These are phyloP conservation scores for Falco biarmicus DNA, from an alignment of 2,797 vertebrate genomes.

Conservation along the genomic window DNA sequence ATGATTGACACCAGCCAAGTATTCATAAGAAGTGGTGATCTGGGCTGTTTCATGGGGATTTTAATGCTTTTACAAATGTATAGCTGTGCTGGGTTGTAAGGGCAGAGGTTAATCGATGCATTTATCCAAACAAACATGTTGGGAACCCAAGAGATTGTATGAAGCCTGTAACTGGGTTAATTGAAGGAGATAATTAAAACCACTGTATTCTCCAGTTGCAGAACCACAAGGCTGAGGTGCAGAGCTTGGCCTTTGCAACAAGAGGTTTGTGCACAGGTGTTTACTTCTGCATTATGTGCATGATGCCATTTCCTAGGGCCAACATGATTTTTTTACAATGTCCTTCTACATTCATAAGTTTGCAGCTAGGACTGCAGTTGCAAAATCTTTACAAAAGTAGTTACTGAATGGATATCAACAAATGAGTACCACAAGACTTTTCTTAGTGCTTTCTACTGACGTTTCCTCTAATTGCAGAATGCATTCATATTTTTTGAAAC, in stretches of 20 bases:
- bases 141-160: not conserved
- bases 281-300: not conserved
- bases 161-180: not conserved
- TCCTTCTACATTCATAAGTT: not conserved
- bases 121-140: not conserved
- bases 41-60: not conserved
- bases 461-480: not conserved
- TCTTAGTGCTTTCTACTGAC: not conserved
- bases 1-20: too few relatives aligned
- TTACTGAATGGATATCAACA: not conserved
- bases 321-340: fast-evolving
- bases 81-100: not conserved
- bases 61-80: not conserved
- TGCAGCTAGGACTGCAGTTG: not conserved
- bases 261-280: too few relatives aligned
- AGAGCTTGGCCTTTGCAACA: not conserved
- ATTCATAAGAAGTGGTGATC: too few relatives aligned
- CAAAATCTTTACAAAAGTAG: not conserved
- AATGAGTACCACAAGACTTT: not conserved
- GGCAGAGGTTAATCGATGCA: not conserved
- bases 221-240: not conserved
- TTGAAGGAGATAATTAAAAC: not conserved
- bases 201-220: not conserved
- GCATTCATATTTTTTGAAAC: not conserved
- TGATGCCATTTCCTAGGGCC: not conserved